Conservation (phyloP, 1,140 invertebrate species). For the Venustaconcha ellipsiformis region DNA sequence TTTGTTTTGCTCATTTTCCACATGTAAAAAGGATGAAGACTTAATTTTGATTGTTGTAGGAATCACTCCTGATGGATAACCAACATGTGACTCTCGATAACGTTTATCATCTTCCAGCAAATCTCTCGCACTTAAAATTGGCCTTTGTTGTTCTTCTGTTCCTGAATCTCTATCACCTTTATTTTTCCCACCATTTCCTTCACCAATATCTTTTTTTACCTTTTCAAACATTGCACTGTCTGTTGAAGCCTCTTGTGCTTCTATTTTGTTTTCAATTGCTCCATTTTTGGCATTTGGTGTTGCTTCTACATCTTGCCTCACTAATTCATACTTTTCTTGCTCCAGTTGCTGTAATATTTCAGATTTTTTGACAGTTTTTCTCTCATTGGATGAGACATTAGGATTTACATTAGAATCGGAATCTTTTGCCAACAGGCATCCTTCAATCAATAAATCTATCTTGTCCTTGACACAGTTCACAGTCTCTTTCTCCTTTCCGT, state of each 20-base stretch:
- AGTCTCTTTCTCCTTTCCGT: background rate
- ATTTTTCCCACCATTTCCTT: background rate
- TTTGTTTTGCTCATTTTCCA: background rate
- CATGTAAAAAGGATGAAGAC: background rate
- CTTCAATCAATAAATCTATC: conserved; percentile 30
- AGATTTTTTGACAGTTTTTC: background rate
- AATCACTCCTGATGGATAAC: background rate
- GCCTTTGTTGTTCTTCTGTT: conserved; percentile 15
- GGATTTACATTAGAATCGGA: background rate
- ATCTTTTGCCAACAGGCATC: conserved; percentile 16
- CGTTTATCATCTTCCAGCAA: background rate
- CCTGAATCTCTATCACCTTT: conserved; percentile 4
- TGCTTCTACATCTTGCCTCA: background rate
- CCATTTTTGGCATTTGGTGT: background rate
- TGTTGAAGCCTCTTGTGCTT: background rate
- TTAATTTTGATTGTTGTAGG: background rate
- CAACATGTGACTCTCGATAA: background rate
- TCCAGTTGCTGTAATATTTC: background rate
- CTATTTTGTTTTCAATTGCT: background rate
- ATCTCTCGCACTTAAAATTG: background rate
- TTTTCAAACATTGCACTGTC: conserved; percentile 2
- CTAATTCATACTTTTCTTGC: background rate
- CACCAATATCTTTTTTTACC: conserved; percentile 7
- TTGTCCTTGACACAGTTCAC: conserved; percentile 18
- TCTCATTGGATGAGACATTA: conserved; percentile 7